Conservation (phyloP, 2,113 vertebrate species). For the Triplophysa tibetana region DNA sequence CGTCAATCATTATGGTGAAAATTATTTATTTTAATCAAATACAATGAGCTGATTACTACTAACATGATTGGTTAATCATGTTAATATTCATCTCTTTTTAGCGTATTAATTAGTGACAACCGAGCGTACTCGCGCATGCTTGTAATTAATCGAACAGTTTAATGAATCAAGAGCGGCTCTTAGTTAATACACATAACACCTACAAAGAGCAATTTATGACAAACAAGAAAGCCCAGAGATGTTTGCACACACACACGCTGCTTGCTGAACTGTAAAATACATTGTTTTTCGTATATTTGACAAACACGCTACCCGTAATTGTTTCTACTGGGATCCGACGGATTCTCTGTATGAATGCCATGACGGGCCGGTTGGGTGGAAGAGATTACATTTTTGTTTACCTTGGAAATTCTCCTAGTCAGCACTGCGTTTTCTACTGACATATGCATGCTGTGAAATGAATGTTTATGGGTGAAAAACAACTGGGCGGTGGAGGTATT, state of each 20-base stretch:
- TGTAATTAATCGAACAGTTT: conserved; percentile 24
- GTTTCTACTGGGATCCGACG: conserved; percentile 31
- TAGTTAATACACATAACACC: neutral
- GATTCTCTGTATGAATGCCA: neutral
- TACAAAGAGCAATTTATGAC: conserved; percentile 8
- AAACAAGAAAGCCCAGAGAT: neutral
- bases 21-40: conserved; percentile 22
- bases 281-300: conserved; percentile 8
- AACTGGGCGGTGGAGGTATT: conserved; percentile 28
- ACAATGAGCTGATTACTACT: conserved; percentile 27
- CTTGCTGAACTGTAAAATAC: conserved; percentile 34
- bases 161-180: conserved; percentile 5
- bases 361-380: neutral
- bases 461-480: conserved; percentile 40
- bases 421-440: conserved; percentile 30
- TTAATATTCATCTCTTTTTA: conserved; percentile 28
- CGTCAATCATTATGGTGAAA: neutral
- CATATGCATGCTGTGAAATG: conserved; percentile 41
- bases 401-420: conserved; percentile 38
- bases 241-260: neutral
- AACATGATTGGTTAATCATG: conserved; percentile 35
- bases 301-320: conserved; percentile 15
- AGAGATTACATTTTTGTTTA: conserved; percentile 37
- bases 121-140: conserved; percentile 2
- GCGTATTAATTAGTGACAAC: conserved; percentile 27